These are phyloP conservation scores for Diadophis punctatus DNA, from an alignment of 2,113 vertebrate genomes.

Conservation along the genomic window DNA sequence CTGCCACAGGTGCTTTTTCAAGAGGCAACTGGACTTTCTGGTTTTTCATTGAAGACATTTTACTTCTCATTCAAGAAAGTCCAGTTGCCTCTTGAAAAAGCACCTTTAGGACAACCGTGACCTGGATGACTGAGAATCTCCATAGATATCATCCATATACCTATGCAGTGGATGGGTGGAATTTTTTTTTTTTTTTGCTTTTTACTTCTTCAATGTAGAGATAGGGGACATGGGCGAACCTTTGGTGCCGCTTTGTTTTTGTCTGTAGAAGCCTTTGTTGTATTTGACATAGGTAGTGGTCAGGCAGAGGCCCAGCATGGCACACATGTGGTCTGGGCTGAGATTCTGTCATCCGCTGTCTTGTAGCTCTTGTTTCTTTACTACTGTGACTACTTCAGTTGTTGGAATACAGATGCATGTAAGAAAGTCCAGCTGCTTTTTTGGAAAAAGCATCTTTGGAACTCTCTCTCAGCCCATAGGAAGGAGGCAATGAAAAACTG, in stretches of 20 bases:
- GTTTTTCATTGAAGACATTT: no score
- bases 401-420: not conserved
- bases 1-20: no score
- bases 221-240: no score
- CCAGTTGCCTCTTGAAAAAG: no score
- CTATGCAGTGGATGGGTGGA: not conserved
- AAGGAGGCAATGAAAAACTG: not conserved
- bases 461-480: not conserved
- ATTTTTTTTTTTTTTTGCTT: no score
- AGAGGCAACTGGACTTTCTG: no score
- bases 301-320: not conserved
- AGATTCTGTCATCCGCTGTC: not conserved
- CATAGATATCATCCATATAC: not conserved
- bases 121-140: no score
- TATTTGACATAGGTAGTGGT: not conserved
- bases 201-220: no score
- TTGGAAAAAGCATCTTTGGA: not conserved
- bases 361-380: not conserved
- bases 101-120: no score
- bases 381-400: not conserved
- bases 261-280: not conserved
- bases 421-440: not conserved
- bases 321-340: not conserved
- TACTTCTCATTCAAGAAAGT: no score
- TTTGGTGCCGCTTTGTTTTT: not conserved